phyloP scores from a whole-genome alignment of 1,140 invertebrate genomes.

The Alviniconcha marisindica region DNA sequence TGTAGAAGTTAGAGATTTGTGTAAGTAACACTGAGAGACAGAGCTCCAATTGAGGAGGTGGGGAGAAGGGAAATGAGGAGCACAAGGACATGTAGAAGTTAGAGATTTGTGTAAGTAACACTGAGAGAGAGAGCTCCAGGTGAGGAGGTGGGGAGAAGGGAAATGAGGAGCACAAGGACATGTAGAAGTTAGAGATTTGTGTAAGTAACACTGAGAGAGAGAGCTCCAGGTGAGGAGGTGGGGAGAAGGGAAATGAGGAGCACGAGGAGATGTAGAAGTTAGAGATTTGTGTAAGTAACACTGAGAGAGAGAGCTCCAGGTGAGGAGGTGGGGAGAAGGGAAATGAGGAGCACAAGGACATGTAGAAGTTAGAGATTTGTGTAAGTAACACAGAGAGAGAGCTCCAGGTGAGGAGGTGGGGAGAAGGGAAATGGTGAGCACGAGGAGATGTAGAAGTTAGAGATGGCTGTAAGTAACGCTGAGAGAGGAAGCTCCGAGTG shows the following conservation, averaged over 20 bases:
- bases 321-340: conserved; percentile 29
- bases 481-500: no score
- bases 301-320: no score
- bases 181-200: conserved; percentile 12
- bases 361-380: no score
- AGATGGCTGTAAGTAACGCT: neutral
- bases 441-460: no score
- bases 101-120: neutral
- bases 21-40: neutral
- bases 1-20: conserved; percentile 32
- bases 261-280: conserved; percentile 55
- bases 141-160: conserved; percentile 80
- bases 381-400: neutral
- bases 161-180: conserved; percentile 52
- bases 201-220: neutral
- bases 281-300: neutral
- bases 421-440: conserved; percentile 77
- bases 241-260: conserved; percentile 79
- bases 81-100: no score
- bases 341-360: neutral
- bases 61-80: conserved; percentile 74
- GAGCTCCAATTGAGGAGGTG: no score
- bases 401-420: no score
- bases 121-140: neutral
- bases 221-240: conserved; percentile 18